Evolutionary conservation across 2,113 vertebrate genomes (phyloP), one percentile per base, ranked within the genome.

Genomic region (Solea senegalensis): DNA sequence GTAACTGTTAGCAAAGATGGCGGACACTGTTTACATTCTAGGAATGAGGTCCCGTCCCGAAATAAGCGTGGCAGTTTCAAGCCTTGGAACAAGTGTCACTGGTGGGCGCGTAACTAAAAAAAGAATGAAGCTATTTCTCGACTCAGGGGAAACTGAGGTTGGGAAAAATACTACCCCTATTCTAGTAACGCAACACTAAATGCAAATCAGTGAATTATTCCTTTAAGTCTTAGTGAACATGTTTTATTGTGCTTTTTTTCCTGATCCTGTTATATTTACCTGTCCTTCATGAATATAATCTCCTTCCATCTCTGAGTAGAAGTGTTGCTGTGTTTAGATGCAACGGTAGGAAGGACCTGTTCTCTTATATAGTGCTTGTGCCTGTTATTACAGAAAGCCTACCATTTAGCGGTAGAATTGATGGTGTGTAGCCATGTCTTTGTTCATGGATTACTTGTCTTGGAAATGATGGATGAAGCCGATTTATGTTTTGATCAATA

Each of bases 261-360:
- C 34, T 67, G 62, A 76, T 34, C 40, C 39, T 57, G 26, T 43
- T 14, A 44, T 46, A 8, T 8, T 65, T 57, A 69, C 27, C 27
- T 40, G 53, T 68, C 21, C 27, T 10, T 5, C 6, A 0, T 52
- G n/a, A 40, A 51, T 43, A 16, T 59, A 12, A 40, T 50, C 26
- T 54, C 40, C 15, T 16, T 63, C 51, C 15, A 28, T 13, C 41
- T 48, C 50, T 16, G 44, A 48, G 14, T 39, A 66, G 8, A 52
- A 34, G 3, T 34, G 34, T 34, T 48, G 45, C 45, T 48, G 45
- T 48, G 45, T 48, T 48, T 48, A 14, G 34, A 34, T 34, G 34
- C 34, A 34, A 34, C 5, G 34, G 34, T 9, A 56, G 26, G 39
- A 39, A 56, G 40, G 63, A 39, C 16, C 27, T 70, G 34, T 39